These are phyloP conservation scores for Pseudolaguvia tuberculata DNA, from an alignment of 2,113 vertebrate species.

Conservation along the genomic window DNA sequence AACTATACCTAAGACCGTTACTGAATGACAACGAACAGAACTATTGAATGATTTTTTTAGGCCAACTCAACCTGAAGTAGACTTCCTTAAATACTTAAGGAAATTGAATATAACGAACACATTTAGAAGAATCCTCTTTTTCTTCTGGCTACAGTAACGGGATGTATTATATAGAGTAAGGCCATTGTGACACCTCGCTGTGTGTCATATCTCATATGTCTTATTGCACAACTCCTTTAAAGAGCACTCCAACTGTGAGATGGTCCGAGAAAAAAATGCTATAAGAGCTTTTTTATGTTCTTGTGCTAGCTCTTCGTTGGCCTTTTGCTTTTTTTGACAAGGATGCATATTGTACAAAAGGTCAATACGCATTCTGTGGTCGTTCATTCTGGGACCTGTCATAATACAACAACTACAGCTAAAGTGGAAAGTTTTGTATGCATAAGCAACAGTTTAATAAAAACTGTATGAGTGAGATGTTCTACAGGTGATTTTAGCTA, in stretches of 20 bases:
- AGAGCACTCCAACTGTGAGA: background rate
- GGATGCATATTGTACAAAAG: background rate
- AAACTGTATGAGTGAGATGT: too few species aligned
- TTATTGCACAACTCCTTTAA: background rate
- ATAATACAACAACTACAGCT: background rate
- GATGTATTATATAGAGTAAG: background rate
- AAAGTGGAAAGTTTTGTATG: background rate
- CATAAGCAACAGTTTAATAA: too few species aligned
- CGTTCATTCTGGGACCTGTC: background rate
- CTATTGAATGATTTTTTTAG: background rate
- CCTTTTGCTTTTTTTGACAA: background rate
- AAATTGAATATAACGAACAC: too few species aligned
- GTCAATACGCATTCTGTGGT: background rate
- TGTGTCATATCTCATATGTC: slow-evolving; percentile 5
- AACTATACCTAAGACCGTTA: too few species aligned
- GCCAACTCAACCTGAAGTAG: too few species aligned
- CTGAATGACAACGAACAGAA: too few species aligned
- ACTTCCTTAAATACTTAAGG: too few species aligned
- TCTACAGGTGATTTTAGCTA: too few species aligned
- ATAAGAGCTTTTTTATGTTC: slow-evolving; percentile 32
- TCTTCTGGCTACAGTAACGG: background rate
- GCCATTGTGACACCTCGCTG: background rate
- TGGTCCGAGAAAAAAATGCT: background rate
- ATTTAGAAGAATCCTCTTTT: too few species aligned
- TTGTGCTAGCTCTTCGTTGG: slow-evolving; percentile 1